phyloP scores from a whole-genome alignment of 2,888 invertebrate genomes.

The Eulithis testata region DNA sequence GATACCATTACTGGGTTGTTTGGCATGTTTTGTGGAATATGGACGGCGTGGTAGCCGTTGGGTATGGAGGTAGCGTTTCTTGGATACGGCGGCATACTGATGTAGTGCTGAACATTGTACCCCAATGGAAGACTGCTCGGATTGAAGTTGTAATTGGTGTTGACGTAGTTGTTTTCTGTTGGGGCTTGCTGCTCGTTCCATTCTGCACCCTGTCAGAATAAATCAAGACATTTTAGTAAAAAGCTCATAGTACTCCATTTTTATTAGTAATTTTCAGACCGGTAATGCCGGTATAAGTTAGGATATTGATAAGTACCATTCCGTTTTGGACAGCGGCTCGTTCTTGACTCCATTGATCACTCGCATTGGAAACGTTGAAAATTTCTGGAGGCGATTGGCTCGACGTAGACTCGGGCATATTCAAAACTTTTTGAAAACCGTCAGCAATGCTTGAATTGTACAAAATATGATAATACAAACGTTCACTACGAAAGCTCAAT shows the following conservation, averaged over 20 bases:
- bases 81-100: slow-evolving; percentile 33
- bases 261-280: too few species aligned
- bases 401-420: slow-evolving; percentile 42
- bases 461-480: slow-evolving; percentile 34
- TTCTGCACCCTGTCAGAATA: slow-evolving; percentile 46
- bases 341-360: slow-evolving; percentile 49
- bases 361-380: slow-evolving; percentile 41
- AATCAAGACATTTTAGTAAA: slow-evolving; percentile 4
- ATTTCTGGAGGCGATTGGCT: slow-evolving; percentile 35
- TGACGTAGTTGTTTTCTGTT: slow-evolving; percentile 31
- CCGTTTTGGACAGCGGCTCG: slow-evolving; percentile 36
- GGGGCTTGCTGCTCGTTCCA: slow-evolving; percentile 47
- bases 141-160: slow-evolving; percentile 38
- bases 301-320: slow-evolving; percentile 44
- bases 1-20: slow-evolving; percentile 33
- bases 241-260: background rate
- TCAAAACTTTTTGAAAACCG: background rate
- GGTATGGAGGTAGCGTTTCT: slow-evolving; percentile 20
- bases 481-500: slow-evolving; percentile 52
- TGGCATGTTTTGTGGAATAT: slow-evolving; percentile 28
- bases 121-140: slow-evolving; percentile 28
- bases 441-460: background rate
- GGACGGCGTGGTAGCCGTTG: slow-evolving; percentile 22
- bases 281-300: too few species aligned
- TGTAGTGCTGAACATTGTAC: slow-evolving; percentile 34